Evolutionary conservation across 2,888 invertebrate species (phyloP).

Genomic region (Tinea pellionella): DNA sequence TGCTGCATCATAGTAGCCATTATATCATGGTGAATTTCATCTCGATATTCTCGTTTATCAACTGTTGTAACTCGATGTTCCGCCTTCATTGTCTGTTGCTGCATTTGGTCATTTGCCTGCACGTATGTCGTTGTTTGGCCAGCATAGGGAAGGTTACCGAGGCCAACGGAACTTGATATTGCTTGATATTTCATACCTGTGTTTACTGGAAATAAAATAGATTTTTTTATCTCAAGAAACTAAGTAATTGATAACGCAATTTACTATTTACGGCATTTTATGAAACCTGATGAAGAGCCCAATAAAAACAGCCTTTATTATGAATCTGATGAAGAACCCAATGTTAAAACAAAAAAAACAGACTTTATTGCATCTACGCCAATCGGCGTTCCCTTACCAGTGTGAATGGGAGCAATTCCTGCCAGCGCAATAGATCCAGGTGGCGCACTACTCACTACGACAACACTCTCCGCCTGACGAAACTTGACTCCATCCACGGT

Average conservation of each 20-base stretch:
- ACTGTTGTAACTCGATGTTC: slow-evolving; percentile 28
- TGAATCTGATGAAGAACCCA: too few species aligned
- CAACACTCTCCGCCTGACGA: slow-evolving; percentile 64
- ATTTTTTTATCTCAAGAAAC: background rate
- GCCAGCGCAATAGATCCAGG: slow-evolving; percentile 57
- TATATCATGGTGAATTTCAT: slow-evolving; percentile 68
- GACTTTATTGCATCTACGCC: too few species aligned
- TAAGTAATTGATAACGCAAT: too few species aligned
- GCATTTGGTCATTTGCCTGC: slow-evolving; percentile 32
- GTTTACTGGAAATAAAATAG: slow-evolving; percentile 35
- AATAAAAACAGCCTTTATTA: too few species aligned
- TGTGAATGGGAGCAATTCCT: slow-evolving; percentile 52
- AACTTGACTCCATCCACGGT: slow-evolving; percentile 71
- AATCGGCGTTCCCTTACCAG: slow-evolving; percentile 36
- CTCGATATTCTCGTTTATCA: slow-evolving; percentile 56
- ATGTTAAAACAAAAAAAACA: too few species aligned
- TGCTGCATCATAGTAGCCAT: slow-evolving; percentile 65
- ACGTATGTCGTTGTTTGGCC: slow-evolving; percentile 46
- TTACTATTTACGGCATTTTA: too few species aligned
- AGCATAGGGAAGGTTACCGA: slow-evolving; percentile 56
- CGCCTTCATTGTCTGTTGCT: slow-evolving; percentile 42
- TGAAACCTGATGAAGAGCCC: too few species aligned
- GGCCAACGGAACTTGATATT: slow-evolving; percentile 52
- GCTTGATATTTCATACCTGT: slow-evolving; percentile 63
- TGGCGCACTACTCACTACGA: slow-evolving; percentile 59